Evolutionary conservation across 1,140 invertebrate species (phyloP), one percentile per base, ranked within the genome.

Genomic region (Pemphigus obesinymphae): DNA sequence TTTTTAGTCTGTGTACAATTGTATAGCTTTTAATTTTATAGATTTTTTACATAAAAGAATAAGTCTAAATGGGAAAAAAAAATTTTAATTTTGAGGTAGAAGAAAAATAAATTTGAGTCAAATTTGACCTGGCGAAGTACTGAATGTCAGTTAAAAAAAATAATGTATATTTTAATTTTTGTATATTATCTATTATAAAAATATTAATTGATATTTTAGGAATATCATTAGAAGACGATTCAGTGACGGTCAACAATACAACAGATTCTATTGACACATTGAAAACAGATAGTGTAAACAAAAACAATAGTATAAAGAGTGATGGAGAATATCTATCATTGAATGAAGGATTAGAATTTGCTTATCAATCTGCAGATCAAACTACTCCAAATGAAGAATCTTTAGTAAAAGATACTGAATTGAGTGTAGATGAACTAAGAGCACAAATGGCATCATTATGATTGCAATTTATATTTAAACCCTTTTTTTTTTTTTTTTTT

Each of bases 401-500:
- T 48, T 83, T 84, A 58, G 84, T 86, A 66, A 85, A 86, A 45
- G 88, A 87, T 48, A 84, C 84, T 82, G 91, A 91, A 53, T 84
- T 89, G 58, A 93, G 89, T 84, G 88, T 97, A 82, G 95, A 97
- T 82, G 95, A 97, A 78, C 89, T 97, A 76, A 96, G 96, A 94
- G 91, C 91, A 53, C 91, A 95, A 88, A 94, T 97, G 93, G 96
- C 96, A 89, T 89, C 90, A 23, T 91, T 96, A 68, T 89, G 45
- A 82, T 73, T 0, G 8, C 63, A 50, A 20, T 43, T 70, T 13
- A 48, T 6, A 26, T n/a, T 23, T 82, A 68, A n/a, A n/a, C n/a
- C n/a, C n/a, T n/a, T n/a, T n/a, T n/a, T n/a, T n/a, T n/a, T n/a
- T n/a, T n/a, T n/a, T n/a, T n/a, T n/a, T n/a, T n/a, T n/a, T n/a